A percentile compares a stretch with the other conserved stretches of the same genome.
Evolutionary conservation across 2,797 vertebrate genomes (phyloP).

Genomic region (Corythornis leucogaster): DNA sequence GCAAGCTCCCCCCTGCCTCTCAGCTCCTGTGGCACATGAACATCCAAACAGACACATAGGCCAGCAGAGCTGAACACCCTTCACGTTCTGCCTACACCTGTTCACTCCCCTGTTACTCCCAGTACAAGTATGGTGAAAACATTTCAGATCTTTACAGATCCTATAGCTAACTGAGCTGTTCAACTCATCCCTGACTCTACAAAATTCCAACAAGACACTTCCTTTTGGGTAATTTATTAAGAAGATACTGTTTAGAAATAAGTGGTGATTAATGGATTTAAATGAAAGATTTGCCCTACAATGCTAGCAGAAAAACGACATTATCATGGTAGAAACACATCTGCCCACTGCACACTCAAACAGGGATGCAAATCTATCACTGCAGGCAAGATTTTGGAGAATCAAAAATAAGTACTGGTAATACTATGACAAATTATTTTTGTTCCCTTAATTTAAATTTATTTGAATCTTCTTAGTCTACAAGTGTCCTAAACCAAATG

Average conservation of each 20-base stretch:
- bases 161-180: background rate
- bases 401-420: background rate
- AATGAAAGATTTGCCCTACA: background rate
- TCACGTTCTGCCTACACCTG: background rate
- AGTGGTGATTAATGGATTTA: background rate
- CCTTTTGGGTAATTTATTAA: background rate
- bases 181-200: background rate
- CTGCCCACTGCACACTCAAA: background rate
- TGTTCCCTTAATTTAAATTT: background rate
- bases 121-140: rapidly evolving
- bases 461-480: background rate
- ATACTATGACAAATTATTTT: background rate
- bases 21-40: background rate
- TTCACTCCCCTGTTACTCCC: background rate
- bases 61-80: background rate
- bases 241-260: background rate
- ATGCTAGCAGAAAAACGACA: background rate
- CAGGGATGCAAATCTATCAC: background rate
- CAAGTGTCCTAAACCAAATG: background rate
- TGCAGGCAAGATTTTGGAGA: background rate
- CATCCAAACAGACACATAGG: background rate
- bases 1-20: background rate
- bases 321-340: background rate
- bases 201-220: background rate
- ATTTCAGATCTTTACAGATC: background rate